Conservation (phyloP, 2,797 vertebrate genomes). For the Pempheris klunzingeri region DNA sequence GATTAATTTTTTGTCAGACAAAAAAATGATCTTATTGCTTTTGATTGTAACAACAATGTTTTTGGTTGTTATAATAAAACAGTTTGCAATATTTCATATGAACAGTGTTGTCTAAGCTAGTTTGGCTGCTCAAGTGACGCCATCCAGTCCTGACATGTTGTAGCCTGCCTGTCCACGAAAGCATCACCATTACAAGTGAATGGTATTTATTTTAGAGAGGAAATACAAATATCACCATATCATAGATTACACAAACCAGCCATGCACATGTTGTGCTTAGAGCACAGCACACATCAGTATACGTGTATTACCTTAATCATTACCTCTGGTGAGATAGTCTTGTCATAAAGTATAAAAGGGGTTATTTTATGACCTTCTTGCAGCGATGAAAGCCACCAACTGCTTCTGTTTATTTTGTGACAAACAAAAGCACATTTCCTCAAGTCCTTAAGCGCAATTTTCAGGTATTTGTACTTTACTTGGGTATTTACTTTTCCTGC, state of each 20-base stretch:
- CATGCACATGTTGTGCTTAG: slow-evolving; percentile 2
- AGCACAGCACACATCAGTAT: slow-evolving; percentile 2
- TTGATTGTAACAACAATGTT: slow-evolving; percentile 7
- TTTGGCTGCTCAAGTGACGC: slow-evolving; percentile 1
- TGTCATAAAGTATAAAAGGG: slow-evolving; percentile 19
- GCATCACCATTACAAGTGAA: slow-evolving; percentile 1
- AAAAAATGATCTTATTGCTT: neutral
- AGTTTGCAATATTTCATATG: slow-evolving; percentile 4
- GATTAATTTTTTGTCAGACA: neutral
- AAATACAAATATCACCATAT: slow-evolving; percentile 10
- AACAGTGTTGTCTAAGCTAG: neutral
- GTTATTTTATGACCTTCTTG: slow-evolving; percentile 29
- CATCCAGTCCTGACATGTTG: neutral
- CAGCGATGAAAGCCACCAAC: slow-evolving; percentile 15
- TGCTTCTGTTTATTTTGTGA: slow-evolving; percentile 26
- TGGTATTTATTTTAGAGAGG: slow-evolving; percentile 22
- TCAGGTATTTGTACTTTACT: no score
- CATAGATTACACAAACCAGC: slow-evolving; percentile 14
- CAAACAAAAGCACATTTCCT: slow-evolving; percentile 9
- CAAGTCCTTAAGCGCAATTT: neutral
- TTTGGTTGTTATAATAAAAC: slow-evolving; percentile 25
- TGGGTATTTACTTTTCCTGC: neutral
- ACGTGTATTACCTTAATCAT: slow-evolving; percentile 18
- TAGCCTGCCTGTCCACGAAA: slow-evolving; percentile 4
- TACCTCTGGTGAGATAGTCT: neutral